These are phyloP conservation scores for Crocuta crocuta DNA, from an alignment of 2,113 vertebrate species.

Conservation along the genomic window DNA sequence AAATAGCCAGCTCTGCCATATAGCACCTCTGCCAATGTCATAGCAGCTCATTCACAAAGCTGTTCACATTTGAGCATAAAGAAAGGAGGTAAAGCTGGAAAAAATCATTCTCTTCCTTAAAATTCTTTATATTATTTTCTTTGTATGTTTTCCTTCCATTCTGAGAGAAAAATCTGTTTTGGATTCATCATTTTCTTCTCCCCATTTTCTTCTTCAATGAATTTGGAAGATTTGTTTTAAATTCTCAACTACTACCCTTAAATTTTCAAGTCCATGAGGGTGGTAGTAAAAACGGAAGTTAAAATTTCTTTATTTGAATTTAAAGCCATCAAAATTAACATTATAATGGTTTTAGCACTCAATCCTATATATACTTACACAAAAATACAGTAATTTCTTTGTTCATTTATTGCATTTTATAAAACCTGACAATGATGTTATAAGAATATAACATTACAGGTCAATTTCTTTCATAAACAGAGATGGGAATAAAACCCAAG, in stretches of 20 bases:
- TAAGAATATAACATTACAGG: background rate
- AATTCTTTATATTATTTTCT: background rate
- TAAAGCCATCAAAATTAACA: conserved; percentile 8
- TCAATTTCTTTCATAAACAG: conserved; percentile 22
- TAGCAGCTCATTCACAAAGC: background rate
- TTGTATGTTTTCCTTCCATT: background rate
- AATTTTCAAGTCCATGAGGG: background rate
- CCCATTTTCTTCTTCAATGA: background rate
- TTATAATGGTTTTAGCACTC: background rate
- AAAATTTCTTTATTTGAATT: conserved; percentile 19
- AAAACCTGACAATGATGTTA: background rate
- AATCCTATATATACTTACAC: background rate
- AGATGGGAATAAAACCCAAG: conserved; percentile 22
- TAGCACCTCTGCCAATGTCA: background rate
- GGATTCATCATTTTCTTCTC: background rate
- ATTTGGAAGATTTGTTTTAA: background rate
- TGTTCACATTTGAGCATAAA: background rate
- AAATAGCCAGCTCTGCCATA: background rate
- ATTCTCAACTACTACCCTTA: background rate
- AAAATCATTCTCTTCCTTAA: background rate
- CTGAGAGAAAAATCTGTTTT: background rate
- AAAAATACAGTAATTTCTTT: background rate
- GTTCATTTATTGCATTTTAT: background rate
- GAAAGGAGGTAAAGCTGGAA: background rate
- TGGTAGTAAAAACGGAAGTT: background rate